Evolutionary conservation across 2,888 invertebrate genomes (phyloP).

Genomic region (Nebria salina): DNA sequence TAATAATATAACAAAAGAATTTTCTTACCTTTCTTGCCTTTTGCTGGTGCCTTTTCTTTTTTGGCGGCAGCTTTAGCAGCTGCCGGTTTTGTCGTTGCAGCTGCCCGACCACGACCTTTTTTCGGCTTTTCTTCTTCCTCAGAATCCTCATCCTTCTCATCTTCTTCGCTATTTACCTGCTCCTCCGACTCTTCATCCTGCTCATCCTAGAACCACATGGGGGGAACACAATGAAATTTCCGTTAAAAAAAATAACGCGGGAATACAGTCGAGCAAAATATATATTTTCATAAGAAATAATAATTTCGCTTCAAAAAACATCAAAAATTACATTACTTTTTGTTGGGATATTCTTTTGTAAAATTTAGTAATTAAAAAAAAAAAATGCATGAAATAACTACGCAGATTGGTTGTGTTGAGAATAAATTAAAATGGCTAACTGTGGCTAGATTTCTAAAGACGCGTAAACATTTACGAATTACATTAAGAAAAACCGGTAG

Average conservation of each 20-base stretch:
- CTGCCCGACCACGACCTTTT: slow-evolving; percentile 28
- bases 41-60: slow-evolving; percentile 21
- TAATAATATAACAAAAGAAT: neutral
- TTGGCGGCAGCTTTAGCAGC: slow-evolving; percentile 26
- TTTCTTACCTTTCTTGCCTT: slow-evolving; percentile 13
- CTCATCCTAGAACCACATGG: neutral
- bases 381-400: no score
- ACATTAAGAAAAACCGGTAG: neutral
- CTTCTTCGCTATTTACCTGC: slow-evolving; percentile 20
- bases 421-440: no score
- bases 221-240: neutral
- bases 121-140: slow-evolving; percentile 30
- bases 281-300: no score
- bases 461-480: no score
- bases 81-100: slow-evolving; percentile 8
- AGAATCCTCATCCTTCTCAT: slow-evolving; percentile 4
- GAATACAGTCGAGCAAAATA: neutral
- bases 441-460: no score
- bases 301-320: no score
- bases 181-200: neutral
- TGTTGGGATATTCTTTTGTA: no score
- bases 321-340: no score
- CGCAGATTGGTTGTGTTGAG: no score
- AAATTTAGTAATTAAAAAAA: no score
- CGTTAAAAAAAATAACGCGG: neutral